These are phyloP conservation scores for Gasteruption jaculator DNA, from an alignment of 2,888 invertebrate species.

Conservation along the genomic window DNA sequence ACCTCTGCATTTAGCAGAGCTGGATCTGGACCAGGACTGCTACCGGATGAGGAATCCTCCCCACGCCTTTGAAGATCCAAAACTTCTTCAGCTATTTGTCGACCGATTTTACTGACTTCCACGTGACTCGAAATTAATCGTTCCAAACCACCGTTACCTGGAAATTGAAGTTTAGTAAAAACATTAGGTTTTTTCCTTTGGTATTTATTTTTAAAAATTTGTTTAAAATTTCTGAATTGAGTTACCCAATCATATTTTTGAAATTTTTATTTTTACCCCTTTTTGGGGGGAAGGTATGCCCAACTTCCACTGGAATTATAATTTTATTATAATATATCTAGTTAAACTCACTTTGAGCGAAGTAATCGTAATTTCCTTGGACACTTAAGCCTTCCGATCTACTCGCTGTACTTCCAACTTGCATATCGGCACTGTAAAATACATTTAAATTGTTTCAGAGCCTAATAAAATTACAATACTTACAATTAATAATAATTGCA, in stretches of 20 bases:
- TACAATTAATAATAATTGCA: no score
- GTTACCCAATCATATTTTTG: not conserved
- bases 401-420: slow-evolving; percentile 53
- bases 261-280: no score
- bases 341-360: slow-evolving; percentile 54
- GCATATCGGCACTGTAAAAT: slow-evolving; percentile 52
- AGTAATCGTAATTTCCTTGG: slow-evolving; percentile 56
- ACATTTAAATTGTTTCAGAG: not conserved
- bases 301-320: no score
- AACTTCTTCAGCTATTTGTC: slow-evolving; percentile 78
- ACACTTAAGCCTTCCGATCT: slow-evolving; percentile 50
- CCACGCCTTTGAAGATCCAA: slow-evolving; percentile 60
- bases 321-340: slow-evolving; percentile 15
- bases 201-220: slow-evolving; percentile 3
- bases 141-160: slow-evolving; percentile 62
- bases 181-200: no score
- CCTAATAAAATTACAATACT: no score
- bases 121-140: slow-evolving; percentile 70
- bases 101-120: slow-evolving; percentile 80
- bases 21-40: slow-evolving; percentile 47
- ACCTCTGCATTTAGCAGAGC: slow-evolving; percentile 47
- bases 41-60: slow-evolving; percentile 54
- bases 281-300: no score
- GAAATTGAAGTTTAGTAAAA: no score
- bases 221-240: not conserved